Evolutionary conservation across 2,888 invertebrate genomes (phyloP), one percentile per base, ranked within the genome.

Genomic region (Trachelus stipa): DNA sequence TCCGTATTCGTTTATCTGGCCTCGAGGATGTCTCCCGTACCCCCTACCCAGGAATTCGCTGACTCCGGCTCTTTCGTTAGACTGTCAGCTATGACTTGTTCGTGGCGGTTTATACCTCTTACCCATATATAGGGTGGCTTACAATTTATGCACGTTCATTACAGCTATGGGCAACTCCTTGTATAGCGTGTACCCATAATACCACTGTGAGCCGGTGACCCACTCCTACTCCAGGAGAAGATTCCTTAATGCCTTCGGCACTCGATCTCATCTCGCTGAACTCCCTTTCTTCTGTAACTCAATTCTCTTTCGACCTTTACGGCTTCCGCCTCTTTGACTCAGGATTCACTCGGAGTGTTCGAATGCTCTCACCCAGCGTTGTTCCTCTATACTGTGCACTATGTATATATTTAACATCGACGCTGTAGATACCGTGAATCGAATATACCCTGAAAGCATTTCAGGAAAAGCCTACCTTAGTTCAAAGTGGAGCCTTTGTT

Each of bases 121-220:
- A 11, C 6, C 82, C 81, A 76, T 82, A 79, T 82, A 81, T 68
- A 81, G 78, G 77, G 79, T 79, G 81, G 73, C 35, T 78, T 77
- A 79, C 74, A 56, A 78, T 79, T 78, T 33, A 76, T 76, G 56
- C 77, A 68, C 35, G 71, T 40, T 68, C 71, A 6, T 71, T 30
- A 71, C 71, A 12, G 23, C 56, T 56, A 56, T 1, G 56, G 56
- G 2, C 56, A 23, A 56, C 56, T 56, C 23, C 56, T 56, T 56
- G 9, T 56, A 56, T 9, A 15, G 56, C 56, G 56, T 56, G 56
- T 56, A 56, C 23, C 56, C 56, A 56, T 56, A 23, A 23, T 56
- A 56, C 56, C 6, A 56, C 40, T 15, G 15, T 23, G 56, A 56
- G 56, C 56, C 71, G 71, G 31, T 79, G 73, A 73, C 68, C 79